Base-by-base conservation (phyloP, 2,113 vertebrate species). In the Megaceryle torquata region DNA sequence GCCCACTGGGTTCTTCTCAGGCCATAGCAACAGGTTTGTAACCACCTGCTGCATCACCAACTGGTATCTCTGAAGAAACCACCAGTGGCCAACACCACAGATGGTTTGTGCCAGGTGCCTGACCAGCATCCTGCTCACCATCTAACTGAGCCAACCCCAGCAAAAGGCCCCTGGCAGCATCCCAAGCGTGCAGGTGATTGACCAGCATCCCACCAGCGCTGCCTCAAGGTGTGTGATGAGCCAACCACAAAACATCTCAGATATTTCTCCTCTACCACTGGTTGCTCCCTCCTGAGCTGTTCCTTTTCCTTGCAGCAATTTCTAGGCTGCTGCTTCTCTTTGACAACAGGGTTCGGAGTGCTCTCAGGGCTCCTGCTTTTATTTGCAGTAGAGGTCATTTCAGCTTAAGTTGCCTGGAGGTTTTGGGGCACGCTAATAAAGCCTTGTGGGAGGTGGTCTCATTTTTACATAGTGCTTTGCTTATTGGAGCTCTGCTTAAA, bases 81-180 rank as follows among this genome's bases (percentile, higher is more conserved):
- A 1, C 7, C 1, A 0, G 2, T 9, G 78, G 20, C 4, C 20
- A 2, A 24, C 33, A 2, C 8, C 17, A 22, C 9, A 17, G 29
- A 35, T 57, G 50, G 13, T 43, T 51, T 44, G 9, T 48, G 5
- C 25, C 7, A 0, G 11, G 12, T 50, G 15, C 31, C 29, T 2
- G 56, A 24, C n/a, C 35, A 11, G 16, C 35, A 25, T 33, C 74
- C n/a, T 28, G 10, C 5, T 20, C 28, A 56, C 39, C 31, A 7
- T n/a, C 60, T 10, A 8, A 18, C 2, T 1, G 29, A 29, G 35
- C 22, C 24, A 39, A 24, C 33, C 35, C 16, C 8, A 2, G 48
- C 0, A 1, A 4, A 20, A 11, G 0, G 0, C 15, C 37, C 10
- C 10, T 2, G 8, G 6, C 12, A 46, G 31, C 33, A 14, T 4